Percentiles rank a stretch among this genome's conserved stretches.
These are phyloP conservation scores for Apamea anceps DNA, from an alignment of 2,888 invertebrate genomes.

Conservation along the genomic window DNA sequence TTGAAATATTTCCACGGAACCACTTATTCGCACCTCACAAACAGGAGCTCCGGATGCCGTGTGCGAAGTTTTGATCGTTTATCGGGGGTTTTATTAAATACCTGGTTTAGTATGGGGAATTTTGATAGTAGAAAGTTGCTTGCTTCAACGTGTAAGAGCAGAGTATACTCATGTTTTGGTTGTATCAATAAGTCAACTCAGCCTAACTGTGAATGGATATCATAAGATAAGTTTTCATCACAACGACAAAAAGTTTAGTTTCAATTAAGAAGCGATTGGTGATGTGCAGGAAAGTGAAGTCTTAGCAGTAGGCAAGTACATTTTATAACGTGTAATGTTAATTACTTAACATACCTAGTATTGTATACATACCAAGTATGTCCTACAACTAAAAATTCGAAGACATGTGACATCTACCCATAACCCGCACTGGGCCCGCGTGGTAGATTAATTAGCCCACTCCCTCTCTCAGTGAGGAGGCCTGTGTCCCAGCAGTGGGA, in stretches of 20 bases:
- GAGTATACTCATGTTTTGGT: neutral
- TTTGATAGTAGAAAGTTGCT: neutral
- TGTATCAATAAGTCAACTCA: neutral
- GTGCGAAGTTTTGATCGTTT: slow-evolving; percentile 77
- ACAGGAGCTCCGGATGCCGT: slow-evolving; percentile 71
- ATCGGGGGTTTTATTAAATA: slow-evolving; percentile 39
- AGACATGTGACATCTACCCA: too few species aligned
- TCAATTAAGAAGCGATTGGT: neutral
- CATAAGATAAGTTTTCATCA: neutral
- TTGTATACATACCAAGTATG: too few species aligned
- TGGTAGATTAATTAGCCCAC: too few species aligned
- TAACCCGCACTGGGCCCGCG: too few species aligned
- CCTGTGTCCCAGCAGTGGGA: too few species aligned
- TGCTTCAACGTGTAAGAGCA: neutral
- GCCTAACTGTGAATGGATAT: neutral
- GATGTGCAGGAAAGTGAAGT: neutral
- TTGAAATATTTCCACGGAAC: slow-evolving; percentile 90
- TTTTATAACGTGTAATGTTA: neutral
- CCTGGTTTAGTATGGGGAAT: neutral
- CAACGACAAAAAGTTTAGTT: neutral
- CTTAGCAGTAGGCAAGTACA: neutral
- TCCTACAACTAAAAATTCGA: too few species aligned
- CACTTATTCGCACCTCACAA: slow-evolving; percentile 88
- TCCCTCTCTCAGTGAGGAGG: too few species aligned
- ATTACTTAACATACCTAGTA: too few species aligned